Conservation (phyloP, 2,888 invertebrate genomes). For the Microctonus brassicae region DNA sequence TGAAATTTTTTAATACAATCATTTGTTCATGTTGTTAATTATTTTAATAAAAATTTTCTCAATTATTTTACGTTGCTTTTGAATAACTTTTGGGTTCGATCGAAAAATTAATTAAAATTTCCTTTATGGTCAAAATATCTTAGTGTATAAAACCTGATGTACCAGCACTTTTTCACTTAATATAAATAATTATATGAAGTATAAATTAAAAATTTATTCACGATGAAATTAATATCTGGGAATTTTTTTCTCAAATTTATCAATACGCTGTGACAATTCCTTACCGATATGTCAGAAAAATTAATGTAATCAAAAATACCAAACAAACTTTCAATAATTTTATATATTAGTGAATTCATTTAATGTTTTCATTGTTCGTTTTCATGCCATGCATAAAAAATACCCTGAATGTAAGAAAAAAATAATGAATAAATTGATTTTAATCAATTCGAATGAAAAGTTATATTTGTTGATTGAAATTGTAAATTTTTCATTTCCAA, state of each 20-base stretch:
- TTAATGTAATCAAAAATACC: background rate
- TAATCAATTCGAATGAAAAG: slow-evolving; percentile 3
- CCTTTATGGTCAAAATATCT: too few relatives aligned
- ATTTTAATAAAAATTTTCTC: too few relatives aligned
- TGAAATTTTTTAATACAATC: background rate
- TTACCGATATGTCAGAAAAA: background rate
- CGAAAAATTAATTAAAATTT: background rate
- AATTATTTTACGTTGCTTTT: background rate
- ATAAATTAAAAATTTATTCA: background rate
- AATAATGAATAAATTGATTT: background rate
- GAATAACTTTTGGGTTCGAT: too few relatives aligned
- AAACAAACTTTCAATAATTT: background rate
- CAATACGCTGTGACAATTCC: slow-evolving; percentile 22
- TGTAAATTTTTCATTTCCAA: background rate
- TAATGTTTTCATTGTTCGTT: background rate
- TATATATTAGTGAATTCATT: background rate
- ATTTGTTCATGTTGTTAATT: too few relatives aligned
- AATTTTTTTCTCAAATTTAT: too few relatives aligned
- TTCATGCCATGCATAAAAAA: background rate
- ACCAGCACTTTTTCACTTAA: background rate
- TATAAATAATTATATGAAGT: too few relatives aligned
- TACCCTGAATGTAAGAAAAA: slow-evolving; percentile 17
- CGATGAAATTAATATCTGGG: too few relatives aligned
- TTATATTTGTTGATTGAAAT: background rate
- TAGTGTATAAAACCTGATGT: slow-evolving; percentile 9